Evolutionary conservation across 2,888 invertebrate species (phyloP).

Genomic region (Acrobasis suavella): DNA sequence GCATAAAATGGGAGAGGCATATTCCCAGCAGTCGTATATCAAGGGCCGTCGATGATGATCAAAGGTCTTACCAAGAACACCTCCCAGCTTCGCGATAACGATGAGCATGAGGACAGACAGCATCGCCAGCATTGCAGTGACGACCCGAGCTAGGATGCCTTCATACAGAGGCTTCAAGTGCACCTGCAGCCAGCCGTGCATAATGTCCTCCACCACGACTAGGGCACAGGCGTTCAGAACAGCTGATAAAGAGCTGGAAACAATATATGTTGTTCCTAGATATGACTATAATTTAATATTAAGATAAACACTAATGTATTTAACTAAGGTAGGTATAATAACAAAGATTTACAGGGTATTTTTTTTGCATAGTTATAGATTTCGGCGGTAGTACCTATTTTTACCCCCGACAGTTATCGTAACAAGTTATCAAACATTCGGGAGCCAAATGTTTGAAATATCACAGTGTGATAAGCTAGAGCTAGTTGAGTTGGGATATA

Average conservation of each 20-base stretch:
- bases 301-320: too few species aligned
- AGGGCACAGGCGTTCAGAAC: conserved; percentile 94
- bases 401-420: background rate
- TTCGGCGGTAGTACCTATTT: background rate
- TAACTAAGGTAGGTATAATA: too few species aligned
- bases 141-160: conserved; percentile 84
- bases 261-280: too few species aligned
- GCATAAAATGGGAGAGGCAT: too few species aligned
- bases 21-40: too few species aligned
- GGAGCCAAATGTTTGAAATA: too few species aligned
- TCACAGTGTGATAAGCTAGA: background rate
- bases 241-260: conserved; percentile 90
- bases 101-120: conserved; percentile 85
- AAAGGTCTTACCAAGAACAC: conserved; percentile 86
- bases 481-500: background rate
- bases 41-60: too few species aligned
- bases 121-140: conserved; percentile 84
- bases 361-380: too few species aligned
- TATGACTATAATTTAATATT: too few species aligned
- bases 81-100: conserved; percentile 89
- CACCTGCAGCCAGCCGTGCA: conserved; percentile 86
- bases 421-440: conserved; percentile 4
- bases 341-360: too few species aligned
- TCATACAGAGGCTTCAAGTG: conserved; percentile 84
- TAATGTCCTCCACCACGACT: conserved; percentile 91